Conservation (phyloP, 2,113 vertebrate genomes). For the Leptodactylus fuscus region DNA sequence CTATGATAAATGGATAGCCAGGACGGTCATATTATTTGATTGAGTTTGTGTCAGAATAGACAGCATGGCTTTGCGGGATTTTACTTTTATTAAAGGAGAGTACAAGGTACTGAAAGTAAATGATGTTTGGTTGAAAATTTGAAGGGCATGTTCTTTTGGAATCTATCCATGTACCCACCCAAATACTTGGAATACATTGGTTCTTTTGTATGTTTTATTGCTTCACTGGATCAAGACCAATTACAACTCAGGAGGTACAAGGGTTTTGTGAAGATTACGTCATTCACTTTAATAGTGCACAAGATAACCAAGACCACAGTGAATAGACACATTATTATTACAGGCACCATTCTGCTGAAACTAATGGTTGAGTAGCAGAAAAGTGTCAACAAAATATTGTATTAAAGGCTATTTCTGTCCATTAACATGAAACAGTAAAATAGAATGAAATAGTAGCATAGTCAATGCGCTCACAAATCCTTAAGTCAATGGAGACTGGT, state of each 20-base stretch:
- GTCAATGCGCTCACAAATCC: too few species aligned
- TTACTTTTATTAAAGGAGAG: conserved; percentile 4
- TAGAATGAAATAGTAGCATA: too few species aligned
- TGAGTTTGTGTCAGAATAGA: conserved; percentile 15
- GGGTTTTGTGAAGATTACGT: not conserved
- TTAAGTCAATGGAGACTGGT: too few species aligned
- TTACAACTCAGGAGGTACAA: not conserved
- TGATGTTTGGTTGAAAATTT: not conserved
- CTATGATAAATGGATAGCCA: conserved; percentile 9
- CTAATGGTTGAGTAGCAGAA: too few species aligned
- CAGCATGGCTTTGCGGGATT: not conserved
- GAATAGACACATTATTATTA: not conserved
- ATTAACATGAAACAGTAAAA: too few species aligned
- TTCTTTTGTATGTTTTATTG: not conserved
- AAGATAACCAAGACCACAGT: not conserved
- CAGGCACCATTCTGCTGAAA: too few species aligned
- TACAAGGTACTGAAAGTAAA: not conserved
- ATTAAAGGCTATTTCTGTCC: too few species aligned
- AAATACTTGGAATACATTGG: not conserved
- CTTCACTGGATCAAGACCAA: not conserved
- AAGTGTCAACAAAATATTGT: too few species aligned
- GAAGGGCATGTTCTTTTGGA: not conserved
- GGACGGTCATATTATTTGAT: conserved; percentile 3
- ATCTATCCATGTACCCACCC: not conserved
- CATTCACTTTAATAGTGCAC: not conserved